Evolutionary conservation across 2,797 vertebrate genomes (phyloP), one percentile per base, ranked within the genome.

Genomic region (Sebastes diaconus): DNA sequence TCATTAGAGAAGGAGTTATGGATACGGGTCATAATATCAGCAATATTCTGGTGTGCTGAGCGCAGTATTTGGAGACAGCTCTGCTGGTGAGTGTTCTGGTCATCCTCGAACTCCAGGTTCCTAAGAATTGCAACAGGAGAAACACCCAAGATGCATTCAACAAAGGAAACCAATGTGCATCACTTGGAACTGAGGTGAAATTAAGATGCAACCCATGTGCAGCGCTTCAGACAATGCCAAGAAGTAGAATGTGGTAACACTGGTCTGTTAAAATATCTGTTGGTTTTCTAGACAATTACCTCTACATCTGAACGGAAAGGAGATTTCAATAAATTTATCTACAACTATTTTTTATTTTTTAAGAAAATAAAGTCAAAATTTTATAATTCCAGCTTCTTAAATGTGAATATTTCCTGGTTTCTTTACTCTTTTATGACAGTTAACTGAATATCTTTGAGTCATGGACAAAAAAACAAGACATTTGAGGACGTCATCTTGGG

Each of bases 31-130:
- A 98, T 94, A 81, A 95, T 95, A 29, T 81, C 39, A 29, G 95
- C 65, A 34, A 97, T 95, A 2, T 94, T 84, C 73, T 95, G 90
- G 67, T 98, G 95, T 11, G 96, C 86, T 12, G 60, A 78, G 63
- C 86, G 25, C 80, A 98, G 77, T 24, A 84, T 94, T 58, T 93
- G 79, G 24, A 97, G 94, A 3, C 93, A 86, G 1, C 34, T 84
- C 34, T 90, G 92, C 67, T 92, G 95, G 69, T 97, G 95, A 36
- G 85, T 80, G 42, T 66, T 88, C 82, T 98, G 97, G 70, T 94
- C 93, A 36, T 95, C 89, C 83, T 96, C 95, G 68, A 98, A 98
- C 66, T 97, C 96, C 86, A 96, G 70, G 80, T 96, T 96, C 27
- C 94, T 95, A 73, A 93, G 94, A 57, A 95, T 89, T 13, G 52